Evolutionary conservation across 2,113 vertebrate species (phyloP).

Genomic region (Microcebus griseorufus): DNA sequence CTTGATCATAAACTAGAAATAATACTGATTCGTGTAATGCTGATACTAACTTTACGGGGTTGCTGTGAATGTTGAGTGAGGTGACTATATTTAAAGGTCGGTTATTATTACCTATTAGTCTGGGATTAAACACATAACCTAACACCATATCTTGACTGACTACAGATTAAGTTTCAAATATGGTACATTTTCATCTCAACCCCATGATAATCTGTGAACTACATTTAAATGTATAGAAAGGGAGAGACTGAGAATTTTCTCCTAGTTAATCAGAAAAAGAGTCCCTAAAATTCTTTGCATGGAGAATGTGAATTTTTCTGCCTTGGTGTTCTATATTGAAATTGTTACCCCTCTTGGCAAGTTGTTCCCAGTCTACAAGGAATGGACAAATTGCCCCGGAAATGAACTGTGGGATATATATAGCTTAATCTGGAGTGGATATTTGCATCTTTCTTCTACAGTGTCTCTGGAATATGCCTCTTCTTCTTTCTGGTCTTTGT

Average conservation of each 20-base stretch:
- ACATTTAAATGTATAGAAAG: neutral
- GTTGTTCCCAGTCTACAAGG: neutral
- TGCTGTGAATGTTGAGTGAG: neutral
- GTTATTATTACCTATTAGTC: neutral
- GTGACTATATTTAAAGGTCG: neutral
- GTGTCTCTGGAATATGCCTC: neutral
- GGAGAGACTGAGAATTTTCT: neutral
- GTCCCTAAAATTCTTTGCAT: neutral
- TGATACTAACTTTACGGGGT: neutral
- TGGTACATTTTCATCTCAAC: neutral
- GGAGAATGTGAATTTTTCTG: conserved; percentile 21
- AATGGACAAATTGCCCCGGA: neutral
- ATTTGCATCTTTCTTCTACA: neutral
- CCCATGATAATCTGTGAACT: neutral
- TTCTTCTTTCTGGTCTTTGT: neutral
- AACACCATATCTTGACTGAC: neutral
- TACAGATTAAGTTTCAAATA: neutral
- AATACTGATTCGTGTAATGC: neutral
- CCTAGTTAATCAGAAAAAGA: neutral
- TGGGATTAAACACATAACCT: neutral
- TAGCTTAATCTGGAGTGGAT: neutral
- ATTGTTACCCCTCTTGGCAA: neutral
- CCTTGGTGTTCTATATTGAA: neutral
- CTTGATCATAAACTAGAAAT: conserved; percentile 34
- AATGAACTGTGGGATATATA: neutral